These are phyloP conservation scores for Eospalax fontanierii DNA, from an alignment of 2,797 vertebrate genomes.

Conservation along the genomic window DNA sequence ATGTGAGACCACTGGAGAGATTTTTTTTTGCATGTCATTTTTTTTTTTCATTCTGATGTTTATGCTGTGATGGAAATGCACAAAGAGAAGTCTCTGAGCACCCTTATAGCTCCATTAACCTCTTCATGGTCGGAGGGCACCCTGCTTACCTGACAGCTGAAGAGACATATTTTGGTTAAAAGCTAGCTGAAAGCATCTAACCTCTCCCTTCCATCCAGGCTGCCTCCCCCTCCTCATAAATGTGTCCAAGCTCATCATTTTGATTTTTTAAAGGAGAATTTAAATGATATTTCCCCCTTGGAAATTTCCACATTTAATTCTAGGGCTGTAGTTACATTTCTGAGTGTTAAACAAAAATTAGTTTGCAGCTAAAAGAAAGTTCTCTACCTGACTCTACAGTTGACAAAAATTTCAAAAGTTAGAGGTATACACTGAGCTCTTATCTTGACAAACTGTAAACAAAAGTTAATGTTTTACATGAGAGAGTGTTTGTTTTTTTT, in stretches of 20 bases:
- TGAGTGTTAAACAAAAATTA: constrained; percentile 58
- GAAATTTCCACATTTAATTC: constrained; percentile 10
- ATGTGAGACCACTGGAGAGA: constrained; percentile 89
- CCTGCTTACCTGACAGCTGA: too few relatives aligned
- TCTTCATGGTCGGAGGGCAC: constrained; percentile 75
- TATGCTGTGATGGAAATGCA: constrained; percentile 85
- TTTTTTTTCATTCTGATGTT: constrained; percentile 81
- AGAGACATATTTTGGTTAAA: constrained; percentile 1
- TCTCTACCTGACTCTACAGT: background rate
- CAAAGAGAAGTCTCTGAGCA: constrained; percentile 81
- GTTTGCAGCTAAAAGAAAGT: background rate
- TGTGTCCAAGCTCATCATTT: constrained; percentile 5
- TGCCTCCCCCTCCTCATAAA: background rate
- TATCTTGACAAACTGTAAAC: constrained; percentile 42
- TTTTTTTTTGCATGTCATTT: constrained; percentile 73
- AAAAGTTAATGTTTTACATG: constrained; percentile 44
- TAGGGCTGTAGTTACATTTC: background rate
- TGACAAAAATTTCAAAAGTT: constrained; percentile 31
- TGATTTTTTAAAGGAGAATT: constrained; percentile 65
- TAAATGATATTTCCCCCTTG: background rate
- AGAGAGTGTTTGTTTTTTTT: constrained; percentile 33
- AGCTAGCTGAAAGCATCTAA: constrained; percentile 12
- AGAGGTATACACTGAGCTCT: background rate
- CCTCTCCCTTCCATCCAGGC: background rate
- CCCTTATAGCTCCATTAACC: constrained; percentile 73